Evolutionary conservation across 2,797 vertebrate species (phyloP), one percentile per base, ranked within the genome.

Genomic region (Pagetopsis macropterus): DNA sequence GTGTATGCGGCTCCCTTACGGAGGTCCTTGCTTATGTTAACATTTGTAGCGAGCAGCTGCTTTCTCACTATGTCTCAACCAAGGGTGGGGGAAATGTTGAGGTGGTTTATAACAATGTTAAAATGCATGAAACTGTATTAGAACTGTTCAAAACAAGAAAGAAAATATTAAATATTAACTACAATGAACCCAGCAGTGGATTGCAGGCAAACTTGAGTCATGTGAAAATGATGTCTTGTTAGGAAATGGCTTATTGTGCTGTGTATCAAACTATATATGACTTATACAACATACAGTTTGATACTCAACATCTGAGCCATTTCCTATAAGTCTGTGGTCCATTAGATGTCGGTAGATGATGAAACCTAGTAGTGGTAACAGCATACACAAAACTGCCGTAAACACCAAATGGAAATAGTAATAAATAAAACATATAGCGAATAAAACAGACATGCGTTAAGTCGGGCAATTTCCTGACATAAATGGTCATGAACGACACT

Each of bases 211-310:
- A 37, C 2, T 12, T 10, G 45, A 19, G 31, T 61, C 48, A 9
- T 52, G 3, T 27, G 13, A 33, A 56, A 76, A 51, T 0, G 76
- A 46, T 1, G 68, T 66, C 15, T 62, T 41, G 9, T 70, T 58
- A 74, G 62, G 87, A 79, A 92, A 91, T 31, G 84, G 90, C 93
- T 94, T 91, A 79, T 86, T 90, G 90, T 93, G 94, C 94, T 95
- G 93, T 94, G 87, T 89, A 93, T 95, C 94, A 95, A 95, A 95
- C 94, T 95, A 95, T 93, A 95, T 59, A 64, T 17, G 14, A 81
- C 51, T 41, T 58, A 76, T 41, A 71, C 48, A 81, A 89, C 85
- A 91, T 95, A 94, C 90, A 95, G 93, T 93, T 94, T 93, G 91
- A 94, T 80, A 88, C 82, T 94, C 94, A 94, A 92, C 94, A 95